A percentile compares a stretch with the other conserved stretches of the same genome.
phyloP scores from a whole-genome alignment of 2,797 vertebrate species.

The Pelodytes ibericus region DNA sequence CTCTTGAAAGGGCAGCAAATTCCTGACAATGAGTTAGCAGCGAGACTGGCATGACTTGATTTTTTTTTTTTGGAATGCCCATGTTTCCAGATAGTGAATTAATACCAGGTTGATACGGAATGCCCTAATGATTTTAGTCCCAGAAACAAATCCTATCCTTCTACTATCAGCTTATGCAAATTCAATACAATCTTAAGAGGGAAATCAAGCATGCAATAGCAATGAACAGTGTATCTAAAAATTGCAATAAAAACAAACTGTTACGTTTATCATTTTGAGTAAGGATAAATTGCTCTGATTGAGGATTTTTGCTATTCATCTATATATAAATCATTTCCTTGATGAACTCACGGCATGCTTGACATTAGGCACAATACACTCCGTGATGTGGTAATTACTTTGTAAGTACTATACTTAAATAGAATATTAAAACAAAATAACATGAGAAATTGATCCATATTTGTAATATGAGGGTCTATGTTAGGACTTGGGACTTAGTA shows the following conservation, averaged over 20 bases:
- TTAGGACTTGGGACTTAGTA: no score
- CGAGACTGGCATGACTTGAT: slow-evolving; percentile 19
- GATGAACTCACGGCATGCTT: no score
- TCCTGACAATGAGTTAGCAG: slow-evolving; percentile 18
- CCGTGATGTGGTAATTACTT: no score
- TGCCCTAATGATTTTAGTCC: slow-evolving; percentile 35
- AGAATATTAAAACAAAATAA: no score
- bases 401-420: no score
- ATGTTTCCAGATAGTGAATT: slow-evolving; percentile 20
- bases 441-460: no score
- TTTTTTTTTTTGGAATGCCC: slow-evolving; percentile 12
- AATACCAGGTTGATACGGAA: slow-evolving; percentile 32
- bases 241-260: not conserved
- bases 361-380: no score
- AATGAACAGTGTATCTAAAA: not conserved
- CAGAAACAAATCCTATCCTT: slow-evolving; percentile 36
- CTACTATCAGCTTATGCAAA: slow-evolving; percentile 44
- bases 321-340: no score
- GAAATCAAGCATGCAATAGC: slow-evolving; percentile 8
- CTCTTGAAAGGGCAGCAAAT: slow-evolving; percentile 26
- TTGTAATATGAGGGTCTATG: no score
- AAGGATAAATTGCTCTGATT: not conserved
- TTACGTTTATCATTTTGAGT: not conserved
- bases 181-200: slow-evolving; percentile 14
- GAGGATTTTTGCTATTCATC: no score